Base-by-base conservation (phyloP, 2,888 invertebrate species). In the Heterodera filipjevi region DNA sequence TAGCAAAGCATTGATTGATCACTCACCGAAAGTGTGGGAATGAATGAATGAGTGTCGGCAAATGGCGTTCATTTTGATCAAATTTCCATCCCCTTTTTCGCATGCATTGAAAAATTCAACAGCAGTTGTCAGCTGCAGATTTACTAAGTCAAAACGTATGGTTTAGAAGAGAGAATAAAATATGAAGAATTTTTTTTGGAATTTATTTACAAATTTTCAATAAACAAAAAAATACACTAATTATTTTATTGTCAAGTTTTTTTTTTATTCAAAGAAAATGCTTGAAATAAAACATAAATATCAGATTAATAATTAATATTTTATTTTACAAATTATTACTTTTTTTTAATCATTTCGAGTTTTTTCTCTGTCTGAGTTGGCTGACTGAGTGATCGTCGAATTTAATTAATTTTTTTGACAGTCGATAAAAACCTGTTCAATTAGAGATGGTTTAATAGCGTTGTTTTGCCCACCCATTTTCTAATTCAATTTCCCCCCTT, bases 381-480 rank as follows among this genome's bases (percentile, higher is more conserved):
- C 27, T 59, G 27, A 27, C 22, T 59, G 59, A 49, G 16, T 49
- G 27, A 27, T 59, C 27, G 59, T 8, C 59, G 59, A 59, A 59
- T 59, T 59, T 59, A 59, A 59, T 19, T 19, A n/a, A 39, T 10
- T 10, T 27, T 59, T n/a, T 59, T n/a, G 59, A 49, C 59, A 59
- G 59, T 59, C 59, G 27, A 59, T 12, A 59, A 59, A 53, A 59
- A 59, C 59, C 59, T 59, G 59, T 59, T 59, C 59, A 59, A 27
- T 59, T 27, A 12, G 22, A 12, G 22, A 6, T 59, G 59, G 59
- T 59, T 59, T 59, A 59, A 27, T n/a, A 27, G 59, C 59, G 59
- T 27, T 59, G 22, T 59, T 59, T 59, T 49, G 49, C 49, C 49
- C 49, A 27, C 27, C 27, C 27, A 27, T 10, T 59, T 59, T 59